Evolutionary conservation across 2,888 invertebrate species (phyloP).

Genomic region (Campoletis raptor): DNA sequence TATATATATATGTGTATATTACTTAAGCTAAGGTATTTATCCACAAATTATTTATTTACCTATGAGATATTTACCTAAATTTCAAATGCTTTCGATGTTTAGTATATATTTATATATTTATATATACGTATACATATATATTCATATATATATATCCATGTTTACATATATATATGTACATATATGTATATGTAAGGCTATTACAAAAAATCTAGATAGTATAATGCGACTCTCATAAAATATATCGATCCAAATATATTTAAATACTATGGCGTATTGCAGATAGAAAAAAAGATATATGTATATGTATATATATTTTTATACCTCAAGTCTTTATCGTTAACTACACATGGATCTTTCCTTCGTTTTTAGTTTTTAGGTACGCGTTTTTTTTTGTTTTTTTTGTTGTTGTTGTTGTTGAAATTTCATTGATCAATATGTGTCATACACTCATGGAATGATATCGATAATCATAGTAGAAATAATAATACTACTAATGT

Average conservation of each 20-base stretch:
- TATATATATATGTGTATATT: constrained; percentile 44
- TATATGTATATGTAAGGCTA: constrained; percentile 79
- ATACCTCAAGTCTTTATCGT: constrained; percentile 45
- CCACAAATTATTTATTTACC: constrained; percentile 62
- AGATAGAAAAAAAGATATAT: constrained; percentile 81
- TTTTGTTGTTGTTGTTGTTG: neutral
- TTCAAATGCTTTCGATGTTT: constrained; percentile 67
- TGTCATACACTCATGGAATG: constrained; percentile 72
- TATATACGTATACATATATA: constrained; percentile 74
- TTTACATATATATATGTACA: constrained; percentile 77
- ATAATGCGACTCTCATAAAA: constrained; percentile 83
- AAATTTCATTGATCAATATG: constrained; percentile 61
- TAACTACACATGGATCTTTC: constrained; percentile 56
- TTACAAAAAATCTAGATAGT: constrained; percentile 81
- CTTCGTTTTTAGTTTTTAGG: constrained; percentile 73
- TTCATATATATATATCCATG: constrained; percentile 73
- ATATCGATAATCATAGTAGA: constrained; percentile 62
- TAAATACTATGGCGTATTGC: constrained; percentile 81
- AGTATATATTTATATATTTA: constrained; percentile 74
- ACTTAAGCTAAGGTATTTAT: constrained; percentile 62
- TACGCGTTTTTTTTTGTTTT: constrained; percentile 73
- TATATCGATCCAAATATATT: constrained; percentile 82
- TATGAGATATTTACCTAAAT: constrained; percentile 64
- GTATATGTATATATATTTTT: constrained; percentile 56
- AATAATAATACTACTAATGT: constrained; percentile 58